Base-by-base conservation (phyloP, 2,113 vertebrate genomes). In the Crypturellus undulatus region DNA sequence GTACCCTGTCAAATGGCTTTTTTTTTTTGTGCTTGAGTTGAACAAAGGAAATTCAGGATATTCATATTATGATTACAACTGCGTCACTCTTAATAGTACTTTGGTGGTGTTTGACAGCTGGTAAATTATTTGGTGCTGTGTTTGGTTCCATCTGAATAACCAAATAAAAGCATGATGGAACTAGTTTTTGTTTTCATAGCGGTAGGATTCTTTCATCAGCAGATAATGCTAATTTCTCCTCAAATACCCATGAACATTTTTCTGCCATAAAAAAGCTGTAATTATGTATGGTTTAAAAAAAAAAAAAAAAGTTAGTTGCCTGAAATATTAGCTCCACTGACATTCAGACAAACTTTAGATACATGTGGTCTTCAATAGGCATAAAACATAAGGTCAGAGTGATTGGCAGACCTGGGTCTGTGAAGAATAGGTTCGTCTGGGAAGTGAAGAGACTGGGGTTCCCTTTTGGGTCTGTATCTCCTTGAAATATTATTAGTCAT, bases 381-480 rank as follows among this genome's bases (percentile, higher is more conserved):
- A 18, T 4, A 73, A 45, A 45, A 67, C 86, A 51, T 64, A 3
- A 68, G 34, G 28, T 42, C 56, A 68, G 14, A 38, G 24, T 49
- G 49, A 68, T 52, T 38, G 32, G 24, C 34, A 78, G 20, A 60
- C 12, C 7, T 78, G 12, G 7, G 12, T 14, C 6, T 13, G 15
- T 20, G 19, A 64, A 68, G 91, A 75, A 75, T 13, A 16, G 70
- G 69, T 58, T 80, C 2, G 19, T 34, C 47, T 64, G 32, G 42
- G 32, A 87, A 84, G 81, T 30, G 2, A 47, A 38, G 34, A 32
- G 3, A 83, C 16, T 0, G 60, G 9, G 56, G 6, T 22, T 83
- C 40, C 11, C 11, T 59, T 60, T 68, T 0, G 0, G 40, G 7
- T 45, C 73, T 65, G 15, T 38, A 51, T 40, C 40, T 45, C 5